Base-by-base conservation (phyloP, 2,888 invertebrate species). In the Caenorhabditis zanzibari region DNA sequence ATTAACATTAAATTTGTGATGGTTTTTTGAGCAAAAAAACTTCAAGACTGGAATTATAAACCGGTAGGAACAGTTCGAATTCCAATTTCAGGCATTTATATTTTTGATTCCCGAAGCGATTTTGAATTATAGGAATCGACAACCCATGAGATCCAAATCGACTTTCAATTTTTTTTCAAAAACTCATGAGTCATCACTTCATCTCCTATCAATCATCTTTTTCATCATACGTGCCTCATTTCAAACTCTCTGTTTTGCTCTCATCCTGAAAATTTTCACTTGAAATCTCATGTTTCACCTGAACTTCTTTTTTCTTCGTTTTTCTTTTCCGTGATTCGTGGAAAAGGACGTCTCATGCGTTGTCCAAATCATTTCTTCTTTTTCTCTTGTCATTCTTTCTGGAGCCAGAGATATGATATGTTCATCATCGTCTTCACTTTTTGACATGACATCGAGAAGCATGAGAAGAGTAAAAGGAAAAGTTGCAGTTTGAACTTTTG, bases 221-320 rank as follows among this genome's bases (percentile, higher is more conserved):
- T 63, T 79, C 63, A 69, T 77, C 63, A 69, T 77, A 77, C 79
- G 61, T 79, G 79, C 69, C 28, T 63, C 77, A 38, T 28, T 44
- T 59, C 68, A 76, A 76, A 76, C 79, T 71, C 64, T 79, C 64
- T 79, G 79, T 69, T 79, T 72, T 72, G 79, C 79, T 79, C 79
- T 52, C 56, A 59, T 52, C 56, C 6, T 22, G 35, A 52, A n/a
- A n/a, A n/a, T n/a, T 38, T 38, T 38, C 12, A 6, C 5, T 12
- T 38, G 38, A 71, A 77, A 41, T 64, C 79, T 79, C 79, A 72
- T 79, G 71, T 79, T 79, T 79, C 79, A 79, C 56, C 41, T 64
- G 79, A 79, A 79, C 79, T 79, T 79, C 24, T 41, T 32, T 22
- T 54, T 41, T 22, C 2, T 19, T 61, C 41, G 26, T 44, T 44